Evolutionary conservation across 2,888 invertebrate genomes (phyloP).

Genomic region (Dolichopus griseipennis): DNA sequence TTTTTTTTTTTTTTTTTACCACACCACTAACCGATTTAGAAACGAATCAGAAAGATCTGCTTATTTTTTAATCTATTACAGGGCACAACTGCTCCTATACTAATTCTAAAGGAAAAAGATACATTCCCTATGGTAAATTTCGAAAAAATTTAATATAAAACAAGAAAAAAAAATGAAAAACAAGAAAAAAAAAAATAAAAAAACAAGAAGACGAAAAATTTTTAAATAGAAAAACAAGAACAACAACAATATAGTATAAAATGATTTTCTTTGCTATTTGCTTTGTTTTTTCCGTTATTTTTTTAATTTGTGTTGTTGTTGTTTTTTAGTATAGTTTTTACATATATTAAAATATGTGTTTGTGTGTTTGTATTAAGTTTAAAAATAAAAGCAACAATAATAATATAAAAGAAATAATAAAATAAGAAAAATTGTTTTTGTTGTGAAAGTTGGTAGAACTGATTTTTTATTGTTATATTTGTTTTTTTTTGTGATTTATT

Average conservation of each 20-base stretch:
- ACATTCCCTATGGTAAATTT: constrained; percentile 10
- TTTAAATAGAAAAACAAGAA: no score
- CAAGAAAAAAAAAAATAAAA: neutral
- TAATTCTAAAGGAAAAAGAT: constrained; percentile 16
- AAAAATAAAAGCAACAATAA: no score
- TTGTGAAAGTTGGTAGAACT: neutral
- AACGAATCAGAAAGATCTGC: constrained; percentile 12
- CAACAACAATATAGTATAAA: no score
- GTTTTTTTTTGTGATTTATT: neutral
- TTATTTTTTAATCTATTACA: constrained; percentile 21
- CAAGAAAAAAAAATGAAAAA: neutral
- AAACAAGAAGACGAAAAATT: no score
- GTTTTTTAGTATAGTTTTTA: neutral
- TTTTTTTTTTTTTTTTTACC: neutral
- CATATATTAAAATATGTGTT: no score
- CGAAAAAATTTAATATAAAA: neutral
- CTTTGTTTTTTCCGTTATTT: neutral
- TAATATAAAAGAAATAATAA: no score
- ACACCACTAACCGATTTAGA: constrained; percentile 9
- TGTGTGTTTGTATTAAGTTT: no score
- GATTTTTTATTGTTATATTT: no score
- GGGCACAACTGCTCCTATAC: constrained; percentile 24
- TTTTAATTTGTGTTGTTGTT: neutral
- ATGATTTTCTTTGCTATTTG: neutral
- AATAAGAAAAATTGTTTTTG: neutral